Percentiles rank a stretch among this genome's conserved stretches.
phyloP scores from a whole-genome alignment of 2,888 invertebrate genomes.

The Mesorhabditis sp. region DNA sequence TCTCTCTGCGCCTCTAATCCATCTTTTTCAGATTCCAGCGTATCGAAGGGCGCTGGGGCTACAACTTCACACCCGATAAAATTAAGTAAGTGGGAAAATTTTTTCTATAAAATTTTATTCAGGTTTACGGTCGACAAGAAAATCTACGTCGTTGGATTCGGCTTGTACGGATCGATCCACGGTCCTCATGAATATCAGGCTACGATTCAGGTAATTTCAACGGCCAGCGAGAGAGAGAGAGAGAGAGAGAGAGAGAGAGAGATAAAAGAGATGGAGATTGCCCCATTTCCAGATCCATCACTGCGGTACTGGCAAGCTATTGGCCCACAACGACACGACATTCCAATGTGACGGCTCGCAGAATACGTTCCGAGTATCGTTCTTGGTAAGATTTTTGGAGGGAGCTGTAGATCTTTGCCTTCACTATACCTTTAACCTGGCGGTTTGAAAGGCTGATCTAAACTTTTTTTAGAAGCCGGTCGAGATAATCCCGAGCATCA shows the following conservation, averaged over 20 bases:
- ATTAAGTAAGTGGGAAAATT: constrained; percentile 65
- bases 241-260: neutral
- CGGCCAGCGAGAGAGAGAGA: neutral
- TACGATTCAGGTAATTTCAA: constrained; percentile 66
- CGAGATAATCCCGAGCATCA: constrained; percentile 74
- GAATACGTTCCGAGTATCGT: constrained; percentile 69
- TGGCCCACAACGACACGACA: constrained; percentile 72
- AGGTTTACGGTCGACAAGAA: constrained; percentile 77
- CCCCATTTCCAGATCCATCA: constrained; percentile 67
- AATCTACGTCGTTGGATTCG: constrained; percentile 79
- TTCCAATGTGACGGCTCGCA: constrained; percentile 77
- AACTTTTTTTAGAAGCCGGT: constrained; percentile 78
- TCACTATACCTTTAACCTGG: neutral
- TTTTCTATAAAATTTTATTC: constrained; percentile 23
- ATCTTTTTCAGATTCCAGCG: constrained; percentile 67
- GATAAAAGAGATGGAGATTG: neutral
- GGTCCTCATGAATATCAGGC: constrained; percentile 75
- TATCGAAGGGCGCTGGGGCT: constrained; percentile 78
- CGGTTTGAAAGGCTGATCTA: neutral
- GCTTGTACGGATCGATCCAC: constrained; percentile 78
- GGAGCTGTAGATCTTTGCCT: neutral
- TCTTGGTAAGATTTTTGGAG: constrained; percentile 14
- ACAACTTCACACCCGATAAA: constrained; percentile 77
- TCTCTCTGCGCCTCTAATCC: too few species aligned
- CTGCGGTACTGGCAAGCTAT: constrained; percentile 72